Evolutionary conservation across 1,140 invertebrate species (phyloP).

Genomic region (Caerostris extrusa): DNA sequence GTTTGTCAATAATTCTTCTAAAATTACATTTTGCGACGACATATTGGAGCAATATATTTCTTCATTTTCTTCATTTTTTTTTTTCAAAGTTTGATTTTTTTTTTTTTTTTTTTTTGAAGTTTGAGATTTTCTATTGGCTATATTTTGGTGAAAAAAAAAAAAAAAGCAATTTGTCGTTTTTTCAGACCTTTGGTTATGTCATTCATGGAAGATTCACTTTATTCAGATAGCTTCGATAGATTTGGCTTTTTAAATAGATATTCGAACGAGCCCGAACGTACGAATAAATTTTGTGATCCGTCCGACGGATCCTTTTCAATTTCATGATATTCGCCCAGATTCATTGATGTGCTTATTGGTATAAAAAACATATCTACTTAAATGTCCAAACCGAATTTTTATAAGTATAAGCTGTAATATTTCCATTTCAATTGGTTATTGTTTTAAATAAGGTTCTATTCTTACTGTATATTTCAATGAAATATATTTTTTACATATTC

Average conservation of each 20-base stretch:
- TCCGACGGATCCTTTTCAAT: not conserved
- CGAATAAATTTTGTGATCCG: not conserved
- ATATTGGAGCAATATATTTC: constrained; percentile 59
- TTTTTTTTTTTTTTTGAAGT: no score
- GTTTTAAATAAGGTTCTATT: not conserved
- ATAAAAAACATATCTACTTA: not conserved
- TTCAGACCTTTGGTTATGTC: not conserved
- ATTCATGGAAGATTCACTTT: not conserved
- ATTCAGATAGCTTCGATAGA: not conserved
- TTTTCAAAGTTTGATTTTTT: no score
- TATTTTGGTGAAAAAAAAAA: no score
- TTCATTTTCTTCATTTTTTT: not conserved
- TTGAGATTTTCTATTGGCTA: not conserved
- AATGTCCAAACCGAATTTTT: not conserved
- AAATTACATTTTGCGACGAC: constrained; percentile 59
- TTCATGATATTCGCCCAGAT: not conserved
- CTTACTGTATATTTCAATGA: no score
- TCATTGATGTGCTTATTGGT: not conserved
- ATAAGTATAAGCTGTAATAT: not conserved
- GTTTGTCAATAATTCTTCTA: constrained; percentile 67
- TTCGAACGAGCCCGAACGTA: not conserved
- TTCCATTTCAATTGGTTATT: not conserved
- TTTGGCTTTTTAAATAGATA: not conserved
- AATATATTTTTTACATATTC: no score
- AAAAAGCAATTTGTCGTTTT: not conserved